Evolutionary conservation across 2,797 vertebrate genomes (phyloP).

Genomic region (Florisuga fusca): DNA sequence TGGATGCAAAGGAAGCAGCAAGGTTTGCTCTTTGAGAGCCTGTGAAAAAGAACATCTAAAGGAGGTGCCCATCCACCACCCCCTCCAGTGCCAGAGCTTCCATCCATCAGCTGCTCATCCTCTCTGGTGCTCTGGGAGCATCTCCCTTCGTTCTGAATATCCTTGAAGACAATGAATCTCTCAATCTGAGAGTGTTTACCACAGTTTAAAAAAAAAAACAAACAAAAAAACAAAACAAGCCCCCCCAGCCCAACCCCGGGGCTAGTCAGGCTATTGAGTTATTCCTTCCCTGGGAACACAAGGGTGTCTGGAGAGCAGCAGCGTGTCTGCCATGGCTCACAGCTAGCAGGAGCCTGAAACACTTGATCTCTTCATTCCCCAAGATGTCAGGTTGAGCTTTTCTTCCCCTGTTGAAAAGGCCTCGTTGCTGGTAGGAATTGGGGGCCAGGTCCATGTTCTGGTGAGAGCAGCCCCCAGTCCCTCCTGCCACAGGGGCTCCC

Average conservation of each 20-base stretch:
- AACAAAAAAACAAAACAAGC: too few species aligned
- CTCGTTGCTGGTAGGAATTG: neutral
- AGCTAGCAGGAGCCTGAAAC: neutral
- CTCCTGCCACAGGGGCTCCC: neutral
- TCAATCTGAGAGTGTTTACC: neutral
- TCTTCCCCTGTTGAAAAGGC: neutral
- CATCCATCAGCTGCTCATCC: fast-evolving
- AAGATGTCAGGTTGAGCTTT: neutral
- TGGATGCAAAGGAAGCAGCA: neutral
- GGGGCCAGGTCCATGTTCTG: neutral
- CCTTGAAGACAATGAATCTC: neutral
- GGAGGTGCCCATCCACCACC: neutral
- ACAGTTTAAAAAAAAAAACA: too few species aligned
- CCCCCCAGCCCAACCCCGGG: neutral
- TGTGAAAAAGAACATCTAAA: neutral
- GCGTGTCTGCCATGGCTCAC: neutral
- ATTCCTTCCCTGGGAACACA: neutral
- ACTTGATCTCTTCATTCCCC: neutral
- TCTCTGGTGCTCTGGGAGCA: fast-evolving
- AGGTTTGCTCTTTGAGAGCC: neutral
- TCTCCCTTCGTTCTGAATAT: neutral
- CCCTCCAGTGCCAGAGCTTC: fast-evolving
- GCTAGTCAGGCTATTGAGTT: neutral
- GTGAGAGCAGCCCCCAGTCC: neutral
- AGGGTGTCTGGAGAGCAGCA: neutral